Conservation (phyloP, 2,797 vertebrate genomes). For the Paratrypauchen microcephalus region DNA sequence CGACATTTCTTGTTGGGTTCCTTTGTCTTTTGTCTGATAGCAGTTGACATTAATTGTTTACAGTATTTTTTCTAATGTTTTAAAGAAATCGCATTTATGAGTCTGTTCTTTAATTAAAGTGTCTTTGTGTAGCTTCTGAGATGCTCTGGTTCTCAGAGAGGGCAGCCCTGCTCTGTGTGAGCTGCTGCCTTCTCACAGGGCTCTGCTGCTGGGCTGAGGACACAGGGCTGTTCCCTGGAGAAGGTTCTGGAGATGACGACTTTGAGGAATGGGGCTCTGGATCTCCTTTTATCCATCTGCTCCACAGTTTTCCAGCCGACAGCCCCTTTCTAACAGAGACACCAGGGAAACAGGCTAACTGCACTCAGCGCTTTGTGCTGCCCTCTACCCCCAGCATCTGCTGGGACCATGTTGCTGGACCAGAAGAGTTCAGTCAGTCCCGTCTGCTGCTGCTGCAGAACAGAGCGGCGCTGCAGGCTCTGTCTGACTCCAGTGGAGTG, state of each 20-base stretch:
- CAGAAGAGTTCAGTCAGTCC: conserved; percentile 75
- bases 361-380: conserved; percentile 78
- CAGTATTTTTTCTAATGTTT: background rate
- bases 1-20: background rate
- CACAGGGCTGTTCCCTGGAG: conserved; percentile 16
- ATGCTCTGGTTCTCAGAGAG: conserved; percentile 56
- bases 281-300: conserved; percentile 62
- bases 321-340: conserved; percentile 72
- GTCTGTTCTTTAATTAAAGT: background rate
- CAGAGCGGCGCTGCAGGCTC: conserved; percentile 74
- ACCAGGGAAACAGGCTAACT: conserved; percentile 69
- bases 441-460: conserved; percentile 81
- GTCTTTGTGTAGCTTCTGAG: conserved; percentile 29
- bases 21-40: background rate
- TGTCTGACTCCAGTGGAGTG: conserved; percentile 71
- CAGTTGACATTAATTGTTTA: background rate
- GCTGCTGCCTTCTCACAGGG: conserved; percentile 55
- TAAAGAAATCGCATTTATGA: background rate
- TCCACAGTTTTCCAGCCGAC: conserved; percentile 77
- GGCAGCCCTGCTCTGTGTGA: conserved; percentile 48
- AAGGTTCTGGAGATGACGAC: conserved; percentile 38
- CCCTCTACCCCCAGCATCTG: conserved; percentile 71
- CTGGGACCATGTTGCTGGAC: conserved; percentile 73
- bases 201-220: conserved; percentile 32
- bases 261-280: conserved; percentile 76